Base-by-base conservation (phyloP, 2,113 vertebrate species). In the Corythornis cristatus region DNA sequence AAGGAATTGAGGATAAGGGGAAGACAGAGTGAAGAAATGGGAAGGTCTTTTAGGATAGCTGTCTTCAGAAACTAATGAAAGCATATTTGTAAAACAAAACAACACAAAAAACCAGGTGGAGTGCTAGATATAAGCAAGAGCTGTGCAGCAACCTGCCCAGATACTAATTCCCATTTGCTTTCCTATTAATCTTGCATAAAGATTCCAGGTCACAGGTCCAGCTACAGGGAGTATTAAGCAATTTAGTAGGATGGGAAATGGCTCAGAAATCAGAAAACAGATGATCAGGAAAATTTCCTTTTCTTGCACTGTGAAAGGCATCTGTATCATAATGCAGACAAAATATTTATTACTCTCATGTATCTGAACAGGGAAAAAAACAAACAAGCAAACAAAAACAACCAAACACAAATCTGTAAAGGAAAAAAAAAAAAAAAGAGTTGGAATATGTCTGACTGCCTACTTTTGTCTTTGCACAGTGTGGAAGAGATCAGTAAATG, bases 81-180 rank as follows among this genome's bases (percentile, higher is more conserved):
- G 71, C 48, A 56, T 95, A 93, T 85, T 91, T 94, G 87, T 83
- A 25, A 83, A 82, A 89, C 54, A 57, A 66, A 31, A 31, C 53
- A 31, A n/a, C 31, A n/a, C 21, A 33, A 33, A 29, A 60, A 64
- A 31, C 17, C 97, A 97, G 97, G 97, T 95, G 93, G 95, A 95
- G 82, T 83, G 92, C 86, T 90, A 94, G 78, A 98, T 97, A 96
- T 94, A 95, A 93, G 87, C 92, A 74, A 81, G 78, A 95, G 94
- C 95, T 54, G 68, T 77, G 57, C 89, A 94, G 93, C 81, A 95
- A 95, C 70, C 72, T 37, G 72, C 79, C 86, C 88, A 57, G 89
- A 96, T 86, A 94, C 95, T 97, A 94, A 97, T 97, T 96, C 95
- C 91, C 90, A 96, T 97, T 95, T 93, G 80, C 90, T 82, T 97